Conservation (phyloP, 2,113 vertebrate species). For the Serilophus lunatus region DNA sequence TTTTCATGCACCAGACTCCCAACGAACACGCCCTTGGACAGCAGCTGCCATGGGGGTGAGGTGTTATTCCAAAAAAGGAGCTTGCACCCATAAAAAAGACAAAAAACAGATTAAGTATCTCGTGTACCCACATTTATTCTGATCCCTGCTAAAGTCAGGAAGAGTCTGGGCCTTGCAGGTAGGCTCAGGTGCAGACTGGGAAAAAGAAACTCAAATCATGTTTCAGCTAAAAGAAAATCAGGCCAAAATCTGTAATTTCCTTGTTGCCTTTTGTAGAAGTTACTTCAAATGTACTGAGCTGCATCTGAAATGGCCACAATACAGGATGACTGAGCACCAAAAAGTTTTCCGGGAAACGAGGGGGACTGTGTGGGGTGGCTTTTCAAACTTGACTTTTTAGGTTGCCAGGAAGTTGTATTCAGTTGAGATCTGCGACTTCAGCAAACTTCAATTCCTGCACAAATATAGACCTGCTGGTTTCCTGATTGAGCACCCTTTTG, state of each 20-base stretch:
- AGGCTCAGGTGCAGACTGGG: background rate
- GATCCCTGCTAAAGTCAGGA: background rate
- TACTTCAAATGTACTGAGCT: background rate
- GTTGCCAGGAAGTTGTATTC: conserved; percentile 59
- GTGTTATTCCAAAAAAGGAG: background rate
- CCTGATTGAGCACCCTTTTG: conserved; percentile 15
- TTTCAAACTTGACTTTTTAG: conserved; percentile 10
- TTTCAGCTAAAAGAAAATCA: background rate
- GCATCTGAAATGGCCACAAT: background rate
- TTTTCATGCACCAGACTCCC: background rate
- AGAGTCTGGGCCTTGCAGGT: background rate
- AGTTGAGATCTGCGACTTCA: conserved; percentile 24
- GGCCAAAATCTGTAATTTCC: background rate
- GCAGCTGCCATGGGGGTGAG: background rate
- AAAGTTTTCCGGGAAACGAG: conserved; percentile 13
- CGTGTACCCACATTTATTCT: background rate
- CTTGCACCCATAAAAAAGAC: background rate
- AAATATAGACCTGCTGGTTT: conserved; percentile 54
- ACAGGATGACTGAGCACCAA: conserved; percentile 9
- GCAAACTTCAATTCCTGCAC: conserved; percentile 41
- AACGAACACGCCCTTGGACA: conserved; percentile 11
- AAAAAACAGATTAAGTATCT: background rate
- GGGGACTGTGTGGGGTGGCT: background rate
- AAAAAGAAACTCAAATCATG: background rate
- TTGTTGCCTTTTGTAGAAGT: background rate